These are phyloP conservation scores for Amphiura filiformis DNA, from an alignment of 35 echinoderm and acorn worm species.

Conservation along the genomic window DNA sequence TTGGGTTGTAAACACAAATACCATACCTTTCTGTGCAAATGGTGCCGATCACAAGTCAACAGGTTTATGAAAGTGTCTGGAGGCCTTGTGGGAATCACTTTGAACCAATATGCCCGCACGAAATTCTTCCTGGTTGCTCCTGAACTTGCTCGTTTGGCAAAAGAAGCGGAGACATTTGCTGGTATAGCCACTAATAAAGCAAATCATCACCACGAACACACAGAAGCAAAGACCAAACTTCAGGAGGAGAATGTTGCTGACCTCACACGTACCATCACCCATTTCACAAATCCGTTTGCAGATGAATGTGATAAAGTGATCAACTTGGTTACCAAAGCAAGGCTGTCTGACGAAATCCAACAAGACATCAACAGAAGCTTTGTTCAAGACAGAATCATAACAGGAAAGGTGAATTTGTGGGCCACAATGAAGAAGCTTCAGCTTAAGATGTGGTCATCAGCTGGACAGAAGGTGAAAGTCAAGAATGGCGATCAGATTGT, in stretches of 20 bases:
- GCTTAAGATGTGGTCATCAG: conserved; percentile 5
- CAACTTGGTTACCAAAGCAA: conserved; percentile 3
- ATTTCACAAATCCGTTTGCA: neutral
- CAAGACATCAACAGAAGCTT: neutral
- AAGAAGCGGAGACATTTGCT: conserved; percentile 2
- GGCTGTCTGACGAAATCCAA: conserved; percentile 4
- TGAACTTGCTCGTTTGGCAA: conserved; percentile 14
- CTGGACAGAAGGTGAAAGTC: neutral
- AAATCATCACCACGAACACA: conserved; percentile 22
- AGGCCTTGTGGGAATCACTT: conserved; percentile 26
- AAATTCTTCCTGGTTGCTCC: conserved; percentile 35
- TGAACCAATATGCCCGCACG: neutral
- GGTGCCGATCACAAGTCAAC: conserved; percentile 44
- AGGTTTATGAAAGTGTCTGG: conserved; percentile 37
- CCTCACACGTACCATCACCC: neutral
- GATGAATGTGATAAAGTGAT: neutral
- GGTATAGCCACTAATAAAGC: neutral
- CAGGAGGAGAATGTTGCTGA: neutral
- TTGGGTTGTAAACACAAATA: conserved; percentile 38
- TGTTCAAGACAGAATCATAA: neutral
- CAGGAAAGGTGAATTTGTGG: neutral
- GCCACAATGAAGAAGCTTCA: conserved; percentile 19
- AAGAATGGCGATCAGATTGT: conserved; percentile 17
- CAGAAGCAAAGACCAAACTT: neutral
- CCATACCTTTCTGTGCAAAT: conserved; percentile 31